Percentiles rank a stretch among this genome's conserved stretches.
phyloP scores from a whole-genome alignment of 2,888 invertebrate species.

The Junonia oenone region DNA sequence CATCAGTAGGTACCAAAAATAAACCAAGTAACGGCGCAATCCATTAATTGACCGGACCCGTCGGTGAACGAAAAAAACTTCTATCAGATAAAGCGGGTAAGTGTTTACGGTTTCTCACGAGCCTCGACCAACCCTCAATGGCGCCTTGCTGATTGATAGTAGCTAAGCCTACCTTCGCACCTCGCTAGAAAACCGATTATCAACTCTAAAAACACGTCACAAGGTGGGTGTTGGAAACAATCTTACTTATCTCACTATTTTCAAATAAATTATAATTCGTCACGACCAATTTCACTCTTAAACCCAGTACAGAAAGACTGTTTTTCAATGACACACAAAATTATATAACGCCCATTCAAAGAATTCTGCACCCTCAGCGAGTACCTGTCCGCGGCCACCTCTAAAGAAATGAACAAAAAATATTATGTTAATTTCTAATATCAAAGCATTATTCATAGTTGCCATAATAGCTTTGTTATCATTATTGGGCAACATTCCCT shows the following conservation, averaged over 20 bases:
- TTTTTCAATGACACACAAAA: conserved; percentile 23
- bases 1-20: conserved; percentile 57
- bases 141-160: conserved; percentile 78
- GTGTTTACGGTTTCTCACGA: conserved; percentile 79
- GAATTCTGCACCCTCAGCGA: conserved; percentile 77
- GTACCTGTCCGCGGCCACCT: conserved; percentile 76
- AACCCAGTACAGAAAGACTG: conserved; percentile 27
- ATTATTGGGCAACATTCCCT: conserved; percentile 65
- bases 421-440: conserved; percentile 75
- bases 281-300: conserved; percentile 35
- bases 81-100: conserved; percentile 76
- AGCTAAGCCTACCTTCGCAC: conserved; percentile 65
- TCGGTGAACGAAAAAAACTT: conserved; percentile 68
- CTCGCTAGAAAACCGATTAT: conserved; percentile 38
- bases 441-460: conserved; percentile 70
- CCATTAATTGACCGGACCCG: conserved; percentile 77
- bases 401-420: conserved; percentile 72
- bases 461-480: conserved; percentile 76
- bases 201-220: conserved; percentile 32
- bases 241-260: conserved; percentile 32
- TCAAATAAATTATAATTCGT: conserved; percentile 31
- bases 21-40: conserved; percentile 74
- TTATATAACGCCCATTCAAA: conserved; percentile 64
- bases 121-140: conserved; percentile 75
- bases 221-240: conserved; percentile 34